Evolutionary conservation across 2,888 invertebrate genomes (phyloP).

Genomic region (Caenorhabditis sp.): DNA sequence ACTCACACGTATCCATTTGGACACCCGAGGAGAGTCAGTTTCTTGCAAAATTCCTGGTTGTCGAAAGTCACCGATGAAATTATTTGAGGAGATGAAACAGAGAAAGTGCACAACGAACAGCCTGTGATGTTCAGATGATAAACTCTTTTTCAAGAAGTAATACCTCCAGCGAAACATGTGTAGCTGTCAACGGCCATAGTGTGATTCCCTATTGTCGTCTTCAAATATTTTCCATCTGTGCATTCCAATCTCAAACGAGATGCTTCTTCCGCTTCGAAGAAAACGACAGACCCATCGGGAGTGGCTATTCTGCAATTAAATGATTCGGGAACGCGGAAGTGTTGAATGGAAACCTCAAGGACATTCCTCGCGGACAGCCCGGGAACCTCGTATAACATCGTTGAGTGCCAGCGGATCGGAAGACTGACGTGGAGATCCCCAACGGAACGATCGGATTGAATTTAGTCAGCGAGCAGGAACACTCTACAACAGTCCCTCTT

Average conservation of each 20-base stretch:
- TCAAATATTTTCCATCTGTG: slow-evolving; percentile 9
- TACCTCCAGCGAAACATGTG: slow-evolving; percentile 36
- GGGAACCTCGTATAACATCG: not conserved
- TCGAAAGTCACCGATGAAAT: slow-evolving; percentile 19
- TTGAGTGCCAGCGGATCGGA: not conserved
- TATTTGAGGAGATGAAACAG: not conserved
- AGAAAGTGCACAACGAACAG: slow-evolving; percentile 28
- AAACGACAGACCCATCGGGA: not conserved
- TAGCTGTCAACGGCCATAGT: slow-evolving; percentile 8
- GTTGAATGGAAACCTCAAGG: slow-evolving; percentile 9
- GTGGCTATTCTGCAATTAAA: slow-evolving; percentile 11
- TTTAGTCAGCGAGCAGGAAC: slow-evolving; percentile 10
- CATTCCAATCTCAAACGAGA: slow-evolving; percentile 6
- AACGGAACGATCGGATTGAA: slow-evolving; percentile 19
- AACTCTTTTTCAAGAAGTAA: too few relatives aligned
- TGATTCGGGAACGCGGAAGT: not conserved
- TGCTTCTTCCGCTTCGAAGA: slow-evolving; percentile 18
- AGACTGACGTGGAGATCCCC: slow-evolving; percentile 2
- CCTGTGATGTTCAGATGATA: too few relatives aligned
- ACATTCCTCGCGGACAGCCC: slow-evolving; percentile 25
- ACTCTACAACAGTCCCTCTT: not conserved
- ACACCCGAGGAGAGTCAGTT: slow-evolving; percentile 27
- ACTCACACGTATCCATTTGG: slow-evolving; percentile 14
- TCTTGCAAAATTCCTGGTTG: slow-evolving; percentile 10
- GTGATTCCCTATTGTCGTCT: slow-evolving; percentile 3